Base-by-base conservation (phyloP, 2,797 vertebrate species). In the Uromys caudimaculatus region DNA sequence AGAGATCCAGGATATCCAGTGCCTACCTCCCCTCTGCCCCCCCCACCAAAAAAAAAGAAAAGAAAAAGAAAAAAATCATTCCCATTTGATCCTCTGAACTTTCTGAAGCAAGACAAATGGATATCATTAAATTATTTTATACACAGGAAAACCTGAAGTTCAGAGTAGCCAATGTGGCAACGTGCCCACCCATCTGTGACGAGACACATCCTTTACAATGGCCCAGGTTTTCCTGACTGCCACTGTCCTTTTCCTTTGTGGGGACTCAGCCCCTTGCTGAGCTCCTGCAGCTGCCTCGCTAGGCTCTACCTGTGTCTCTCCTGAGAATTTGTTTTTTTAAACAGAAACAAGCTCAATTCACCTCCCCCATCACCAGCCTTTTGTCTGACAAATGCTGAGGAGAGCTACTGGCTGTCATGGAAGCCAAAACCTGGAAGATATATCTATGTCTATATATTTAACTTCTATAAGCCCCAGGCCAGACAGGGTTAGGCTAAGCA, bases 391-490 rank as follows among this genome's bases (percentile, higher is more conserved):
- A 50, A 91, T 4, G 5, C 64, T 58, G 52, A 11, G 14, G 38
- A 90, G 19, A 89, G 67, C 75, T 89, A 32, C 19, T 0, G 1
- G 47, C 67, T 92, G 35, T 94, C 88, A 85, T 4, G 54, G 88
- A 96, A 97, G 79, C 47, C 32, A n/a, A 69, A 62, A 90, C 41
- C 81, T 87, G 38, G 67, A 84, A 41, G 86, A 67, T 67, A 71
- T 12, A n/a, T 21, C 11, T 75, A n/a, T n/a, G 14, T 69, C 24
- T 38, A 1, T 29, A 54, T 84, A 85, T 76, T 13, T 52, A 35
- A 62, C n/a, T 92, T 71, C 35, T 12, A 64, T 35, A 60, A 90
- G 77, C 47, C 35, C 93, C 17, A 12, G 19, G 69, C 41, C 27
- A 23, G 56, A 52, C 38, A 13, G 69, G 64, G 52, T 67, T 47